Conservation (phyloP, 2,888 invertebrate genomes). For the Agrypnus murinus region DNA sequence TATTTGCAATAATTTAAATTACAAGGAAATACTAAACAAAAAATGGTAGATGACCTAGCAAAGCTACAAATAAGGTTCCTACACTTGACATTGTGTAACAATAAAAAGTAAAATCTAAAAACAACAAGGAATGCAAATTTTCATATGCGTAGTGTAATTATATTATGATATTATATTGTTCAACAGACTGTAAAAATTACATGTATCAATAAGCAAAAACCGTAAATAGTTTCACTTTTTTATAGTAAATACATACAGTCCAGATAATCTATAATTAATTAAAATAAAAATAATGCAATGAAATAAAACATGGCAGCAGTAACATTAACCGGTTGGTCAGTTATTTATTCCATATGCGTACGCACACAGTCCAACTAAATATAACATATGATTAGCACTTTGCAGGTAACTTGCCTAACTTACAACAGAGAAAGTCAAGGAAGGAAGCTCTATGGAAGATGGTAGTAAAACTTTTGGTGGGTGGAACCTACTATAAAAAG, state of each 20-base stretch:
- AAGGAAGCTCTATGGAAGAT: constrained; percentile 52
- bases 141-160: constrained; percentile 13
- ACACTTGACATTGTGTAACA: constrained; percentile 33
- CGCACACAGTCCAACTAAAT: constrained; percentile 24
- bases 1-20: too few species aligned
- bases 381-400: constrained; percentile 37
- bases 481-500: constrained; percentile 49
- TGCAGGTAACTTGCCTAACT: constrained; percentile 41
- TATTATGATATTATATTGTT: constrained; percentile 11
- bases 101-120: constrained; percentile 8
- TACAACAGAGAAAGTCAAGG: constrained; percentile 51
- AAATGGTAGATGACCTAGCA: too few species aligned
- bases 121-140: constrained; percentile 12
- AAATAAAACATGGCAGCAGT: constrained; percentile 13
- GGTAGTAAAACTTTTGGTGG: constrained; percentile 43
- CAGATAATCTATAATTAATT: constrained; percentile 46
- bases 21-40: constrained; percentile 1
- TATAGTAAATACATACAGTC: constrained; percentile 10
- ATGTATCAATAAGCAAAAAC: constrained; percentile 42
- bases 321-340: too few species aligned
- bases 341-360: background rate
- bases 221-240: constrained; percentile 50
- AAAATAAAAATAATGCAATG: constrained; percentile 38
- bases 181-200: constrained; percentile 44
- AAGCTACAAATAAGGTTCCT: background rate